These are phyloP conservation scores for Holcopasites calliopsidis DNA, from an alignment of 1,140 invertebrate genomes.

Conservation along the genomic window DNA sequence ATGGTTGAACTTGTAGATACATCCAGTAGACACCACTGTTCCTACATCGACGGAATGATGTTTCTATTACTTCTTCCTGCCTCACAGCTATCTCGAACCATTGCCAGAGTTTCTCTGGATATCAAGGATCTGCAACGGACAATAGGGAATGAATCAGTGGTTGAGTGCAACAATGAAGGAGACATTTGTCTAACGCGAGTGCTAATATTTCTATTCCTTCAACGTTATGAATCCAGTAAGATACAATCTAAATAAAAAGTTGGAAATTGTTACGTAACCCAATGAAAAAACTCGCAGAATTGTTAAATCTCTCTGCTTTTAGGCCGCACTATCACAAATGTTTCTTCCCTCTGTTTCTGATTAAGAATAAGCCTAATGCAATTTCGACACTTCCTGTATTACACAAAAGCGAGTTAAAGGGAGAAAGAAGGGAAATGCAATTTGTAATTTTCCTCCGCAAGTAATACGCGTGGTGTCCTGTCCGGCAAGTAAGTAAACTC, in stretches of 20 bases:
- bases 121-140: slow-evolving; percentile 32
- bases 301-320: too few species aligned
- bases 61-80: slow-evolving; percentile 39
- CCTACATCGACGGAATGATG: slow-evolving; percentile 7
- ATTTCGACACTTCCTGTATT: slow-evolving; percentile 3
- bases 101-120: neutral
- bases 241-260: neutral
- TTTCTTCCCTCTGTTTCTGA: too few species aligned
- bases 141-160: slow-evolving; percentile 41
- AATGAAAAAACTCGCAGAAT: neutral
- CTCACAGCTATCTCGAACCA: neutral
- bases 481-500: too few species aligned
- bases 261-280: neutral
- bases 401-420: neutral
- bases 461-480: too few species aligned
- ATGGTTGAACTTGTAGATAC: neutral
- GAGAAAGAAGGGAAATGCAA: neutral
- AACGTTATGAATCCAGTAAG: neutral
- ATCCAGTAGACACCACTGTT: neutral
- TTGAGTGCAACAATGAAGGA: slow-evolving; percentile 16
- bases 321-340: too few species aligned
- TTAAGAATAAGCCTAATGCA: neutral
- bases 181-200: neutral
- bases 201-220: neutral
- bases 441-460: slow-evolving; percentile 18